Base-by-base conservation (phyloP, 1,140 invertebrate genomes). In the Myzus persicae region DNA sequence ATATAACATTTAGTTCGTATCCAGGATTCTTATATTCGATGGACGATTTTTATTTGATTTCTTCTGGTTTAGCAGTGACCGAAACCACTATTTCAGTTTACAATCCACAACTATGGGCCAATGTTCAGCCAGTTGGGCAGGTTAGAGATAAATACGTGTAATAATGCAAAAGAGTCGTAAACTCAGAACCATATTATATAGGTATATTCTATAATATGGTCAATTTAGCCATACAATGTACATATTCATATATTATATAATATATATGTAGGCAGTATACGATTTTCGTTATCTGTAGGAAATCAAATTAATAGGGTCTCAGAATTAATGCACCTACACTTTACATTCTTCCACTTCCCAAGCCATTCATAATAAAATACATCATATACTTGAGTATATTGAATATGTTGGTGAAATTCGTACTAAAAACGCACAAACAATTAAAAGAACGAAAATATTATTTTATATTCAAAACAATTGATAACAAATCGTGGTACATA, bases 1-100 rank as follows among this genome's bases (percentile, higher is more conserved):
- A 95, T 18, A 95, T 96, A 14, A 96, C 96, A 9, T 98, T 99
- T 95, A 97, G 98, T 4, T 97, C 98, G 0, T 99, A 99, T 95
- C 98, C 98, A 1, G 98, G 98, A 22, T 96, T 97, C 1, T 94
- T 99, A 1, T 97, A 97, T 48, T 99, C 98, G 51, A 97, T 97
- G 85, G 98, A 99, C 95, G 98, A 99, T 94, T 98, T 97, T 95
- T 99, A 99, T 94, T 95, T 96, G 46, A 95, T 96, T 38, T 95
- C 95, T 40, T 82, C 91, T 1, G 91, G 91, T n/a, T 40, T 93
- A 48, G 84, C 59, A 11, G 85, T 94, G 11, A 81, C 93, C 2
- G 91, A 92, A 93, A 94, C 91, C 11, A 85, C 90, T 26, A 91
- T 54, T 82, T 54, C 24, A 8, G 38, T 88, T 40, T 93, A 87